These are phyloP conservation scores for Lepidotrigona ventralis DNA, from an alignment of 1,140 invertebrate species.

Conservation along the genomic window DNA sequence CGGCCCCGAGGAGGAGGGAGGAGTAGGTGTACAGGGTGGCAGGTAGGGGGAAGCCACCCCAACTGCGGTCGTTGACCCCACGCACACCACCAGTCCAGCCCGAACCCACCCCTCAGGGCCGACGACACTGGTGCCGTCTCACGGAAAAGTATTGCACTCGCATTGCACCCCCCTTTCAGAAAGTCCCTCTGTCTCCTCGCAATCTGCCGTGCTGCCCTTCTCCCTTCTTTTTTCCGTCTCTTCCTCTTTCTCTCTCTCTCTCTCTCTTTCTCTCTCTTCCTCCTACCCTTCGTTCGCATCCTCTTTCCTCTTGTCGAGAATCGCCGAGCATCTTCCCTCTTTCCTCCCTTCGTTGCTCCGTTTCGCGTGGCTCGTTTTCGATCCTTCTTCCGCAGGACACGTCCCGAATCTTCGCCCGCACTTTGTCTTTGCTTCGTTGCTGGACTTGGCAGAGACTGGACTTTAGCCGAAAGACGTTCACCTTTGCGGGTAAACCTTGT, in stretches of 20 bases:
- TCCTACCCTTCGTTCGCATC: neutral
- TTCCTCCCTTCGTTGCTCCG: neutral
- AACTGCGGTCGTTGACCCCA: slow-evolving; percentile 77
- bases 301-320: neutral
- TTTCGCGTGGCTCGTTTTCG: neutral
- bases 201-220: slow-evolving; percentile 37
- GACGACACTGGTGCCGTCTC: slow-evolving; percentile 78
- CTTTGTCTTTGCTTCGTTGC: too few relatives aligned
- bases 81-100: slow-evolving; percentile 75
- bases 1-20: slow-evolving; percentile 24
- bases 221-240: slow-evolving; percentile 38
- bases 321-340: neutral
- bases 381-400: neutral
- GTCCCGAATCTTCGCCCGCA: neutral
- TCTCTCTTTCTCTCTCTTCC: neutral
- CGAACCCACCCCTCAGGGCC: slow-evolving; percentile 76
- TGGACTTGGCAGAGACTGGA: too few relatives aligned
- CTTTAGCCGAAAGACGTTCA: too few relatives aligned
- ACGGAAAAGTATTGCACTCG: slow-evolving; percentile 77
- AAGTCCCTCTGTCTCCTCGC: slow-evolving; percentile 46
- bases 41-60: slow-evolving; percentile 69
- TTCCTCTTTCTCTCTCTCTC: slow-evolving; percentile 1
- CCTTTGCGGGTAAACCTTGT: neutral
- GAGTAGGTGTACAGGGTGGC: slow-evolving; percentile 55
- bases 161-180: slow-evolving; percentile 66